Base-by-base conservation (phyloP, 92 coral and sea anemone genomes). In the Bergia puertoricense region DNA sequence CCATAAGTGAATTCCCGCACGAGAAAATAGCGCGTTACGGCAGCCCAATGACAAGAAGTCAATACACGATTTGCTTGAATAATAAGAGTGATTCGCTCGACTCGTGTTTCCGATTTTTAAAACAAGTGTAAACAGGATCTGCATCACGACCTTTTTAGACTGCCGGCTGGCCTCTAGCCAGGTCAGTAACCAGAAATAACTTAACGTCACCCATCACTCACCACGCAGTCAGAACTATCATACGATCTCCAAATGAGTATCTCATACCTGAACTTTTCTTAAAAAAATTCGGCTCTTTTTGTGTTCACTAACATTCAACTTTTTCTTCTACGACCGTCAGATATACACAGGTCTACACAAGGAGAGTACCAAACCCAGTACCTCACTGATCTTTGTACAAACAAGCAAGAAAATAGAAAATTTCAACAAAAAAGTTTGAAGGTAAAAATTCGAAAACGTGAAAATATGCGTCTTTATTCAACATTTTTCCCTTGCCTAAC, bases 91-190 rank as follows among this genome's bases (percentile, higher is more conserved):
- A 72, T 23, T 72, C 76, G 40, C 76, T 72, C 76, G 43, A 72
- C 76, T 43, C 76, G 76, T 36, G 74, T 72, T 72, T 72, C 76
- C 76, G 76, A 30, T 72, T 72, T 54, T 72, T 72, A 72, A 72
- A 72, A 72, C 42, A 7, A 7, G 76, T 72, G 76, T 72, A 72
- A 36, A 36, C 76, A 72, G 76, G 76, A 72, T 72, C 40, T 72
- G 36, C 76, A 72, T 72, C 76, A 72, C 76, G 76, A 72, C 76
- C 76, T 72, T 23, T 72, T 68, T 68, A 68, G 74, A 68, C 74
- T 68, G 74, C 74, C 38, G 74, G 42, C 76, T 72, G 76, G 76
- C 76, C 76, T 72, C 8, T 1, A 5, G 76, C 76, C 44, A 72
- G 76, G 8, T 72, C 76, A 36, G 4, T 7, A 43, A 8, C 18